A percentile compares a stretch with the other conserved stretches of the same genome.
phyloP scores from a whole-genome alignment of 2,113 vertebrate species.

The Toxostoma redivivum region DNA sequence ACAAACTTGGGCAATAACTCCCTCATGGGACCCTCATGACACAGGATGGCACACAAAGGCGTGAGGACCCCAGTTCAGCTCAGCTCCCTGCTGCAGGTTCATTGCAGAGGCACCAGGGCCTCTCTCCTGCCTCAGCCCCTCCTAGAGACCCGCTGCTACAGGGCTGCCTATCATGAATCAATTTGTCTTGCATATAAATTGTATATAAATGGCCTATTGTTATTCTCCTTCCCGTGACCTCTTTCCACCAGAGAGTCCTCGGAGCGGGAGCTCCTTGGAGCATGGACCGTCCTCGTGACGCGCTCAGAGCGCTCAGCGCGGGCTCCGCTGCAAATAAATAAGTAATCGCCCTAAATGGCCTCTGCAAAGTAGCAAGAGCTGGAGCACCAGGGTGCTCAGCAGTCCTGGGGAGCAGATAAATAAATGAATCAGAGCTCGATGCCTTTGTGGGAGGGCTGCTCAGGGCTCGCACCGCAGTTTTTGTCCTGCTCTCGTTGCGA shows the following conservation, averaged over 20 bases:
- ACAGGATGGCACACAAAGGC: neutral
- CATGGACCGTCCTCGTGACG: neutral
- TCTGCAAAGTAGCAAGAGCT: neutral
- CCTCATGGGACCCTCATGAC: neutral
- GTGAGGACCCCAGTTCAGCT: neutral
- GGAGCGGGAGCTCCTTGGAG: slow-evolving; percentile 26
- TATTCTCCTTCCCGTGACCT: slow-evolving; percentile 59
- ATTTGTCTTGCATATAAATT: slow-evolving; percentile 64
- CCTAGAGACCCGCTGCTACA: neutral
- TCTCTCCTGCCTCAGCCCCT: neutral
- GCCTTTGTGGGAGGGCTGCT: neutral
- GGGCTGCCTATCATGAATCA: slow-evolving; percentile 44
- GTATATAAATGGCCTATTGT: slow-evolving; percentile 50
- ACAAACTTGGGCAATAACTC: neutral
- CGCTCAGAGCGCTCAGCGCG: neutral
- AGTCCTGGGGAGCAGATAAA: slow-evolving; percentile 24
- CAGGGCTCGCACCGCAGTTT: accelerated
- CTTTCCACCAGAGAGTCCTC: slow-evolving; percentile 10
- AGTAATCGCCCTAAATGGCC: slow-evolving; percentile 31
- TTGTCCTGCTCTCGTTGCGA: neutral
- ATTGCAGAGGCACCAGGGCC: neutral
- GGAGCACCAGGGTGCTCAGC: neutral
- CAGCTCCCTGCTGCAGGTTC: accelerated
- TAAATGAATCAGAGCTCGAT: neutral
- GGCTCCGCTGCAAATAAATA: slow-evolving; percentile 7